Evolutionary conservation across 1,140 invertebrate species (phyloP).

Genomic region (Cyclina sinensis): DNA sequence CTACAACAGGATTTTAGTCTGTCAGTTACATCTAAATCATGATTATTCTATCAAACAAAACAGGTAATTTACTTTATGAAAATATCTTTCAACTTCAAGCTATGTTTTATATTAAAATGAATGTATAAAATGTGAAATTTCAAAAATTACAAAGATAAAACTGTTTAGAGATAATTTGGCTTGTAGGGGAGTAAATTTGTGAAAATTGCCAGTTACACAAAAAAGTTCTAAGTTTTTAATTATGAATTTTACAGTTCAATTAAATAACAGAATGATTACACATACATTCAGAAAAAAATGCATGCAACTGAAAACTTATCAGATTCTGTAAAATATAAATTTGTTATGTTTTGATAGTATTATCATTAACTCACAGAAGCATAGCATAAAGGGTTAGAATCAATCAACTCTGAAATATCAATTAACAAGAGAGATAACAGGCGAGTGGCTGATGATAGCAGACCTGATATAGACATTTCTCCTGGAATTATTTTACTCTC

Average conservation of each 20-base stretch:
- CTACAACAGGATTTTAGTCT: too few species aligned
- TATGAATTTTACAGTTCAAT: too few species aligned
- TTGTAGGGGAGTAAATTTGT: neutral
- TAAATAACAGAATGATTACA: too few species aligned
- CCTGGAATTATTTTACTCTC: neutral
- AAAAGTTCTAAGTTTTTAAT: neutral
- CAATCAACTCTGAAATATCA: slow-evolving; percentile 43
- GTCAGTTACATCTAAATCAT: neutral
- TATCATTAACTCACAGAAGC: slow-evolving; percentile 35
- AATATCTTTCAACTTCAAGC: slow-evolving; percentile 6
- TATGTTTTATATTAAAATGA: neutral
- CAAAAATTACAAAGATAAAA: neutral
- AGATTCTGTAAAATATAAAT: neutral
- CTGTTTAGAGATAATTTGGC: neutral
- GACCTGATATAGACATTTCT: neutral
- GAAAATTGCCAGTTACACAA: neutral
- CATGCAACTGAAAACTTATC: neutral
- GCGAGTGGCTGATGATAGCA: slow-evolving; percentile 14
- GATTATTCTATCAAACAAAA: neutral
- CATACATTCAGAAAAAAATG: neutral
- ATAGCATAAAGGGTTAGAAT: slow-evolving; percentile 1
- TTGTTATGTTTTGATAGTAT: neutral
- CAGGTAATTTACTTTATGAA: slow-evolving; percentile 22
- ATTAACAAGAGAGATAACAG: slow-evolving; percentile 30
- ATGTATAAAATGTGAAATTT: neutral